Base-by-base conservation (phyloP, 1,140 invertebrate species). In the Dolichoris vasculosae region DNA sequence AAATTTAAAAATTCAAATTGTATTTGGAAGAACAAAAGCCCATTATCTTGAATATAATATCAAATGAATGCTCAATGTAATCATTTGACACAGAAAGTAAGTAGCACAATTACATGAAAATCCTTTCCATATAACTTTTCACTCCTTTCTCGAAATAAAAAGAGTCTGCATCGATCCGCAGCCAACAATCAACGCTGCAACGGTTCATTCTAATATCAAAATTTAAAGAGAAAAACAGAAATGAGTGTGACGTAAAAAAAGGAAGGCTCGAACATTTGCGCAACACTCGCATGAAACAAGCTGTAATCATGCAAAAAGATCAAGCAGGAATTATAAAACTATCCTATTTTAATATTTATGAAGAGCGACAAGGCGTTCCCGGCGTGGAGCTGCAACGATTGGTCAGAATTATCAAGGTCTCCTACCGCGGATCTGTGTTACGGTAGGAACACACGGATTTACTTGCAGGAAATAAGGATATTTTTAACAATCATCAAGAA, bases 271-370 rank as follows among this genome's bases (percentile, higher is more conserved):
- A 32, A 17, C 63, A 32, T 35, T 67, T 15, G 63, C 63, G 63
- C 13, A n/a, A n/a, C n/a, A 63, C 32, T 64, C 63, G 15, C 30
- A 30, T 75, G 23, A 43, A 7, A 75, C 20, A 23, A 48, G 7
- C 0, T 20, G 15, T 3, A 78, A 63, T 78, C 67, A 23, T 11
- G 38, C 20, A 73, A 43, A 30, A 75, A 69, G 9, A 20, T 9
- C 8, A 40, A 82, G 32, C 30, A 26, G 23, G 7, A 15, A 83
- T 75, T 51, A 75, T 75, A 75, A 82, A 51, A 82, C 20, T 71
- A 20, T 82, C 20, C 20, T 43, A 75, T 76, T 82, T 73, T n/a
- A 82, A 82, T 82, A 82, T 82, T 82, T 69, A 82, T 82, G 48
- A 82, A 40, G 8, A 71, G 79, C 20, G 20, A 32, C 46, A 30